Evolutionary conservation across 1,140 invertebrate species (phyloP).

Genomic region (Aplysia californica): DNA sequence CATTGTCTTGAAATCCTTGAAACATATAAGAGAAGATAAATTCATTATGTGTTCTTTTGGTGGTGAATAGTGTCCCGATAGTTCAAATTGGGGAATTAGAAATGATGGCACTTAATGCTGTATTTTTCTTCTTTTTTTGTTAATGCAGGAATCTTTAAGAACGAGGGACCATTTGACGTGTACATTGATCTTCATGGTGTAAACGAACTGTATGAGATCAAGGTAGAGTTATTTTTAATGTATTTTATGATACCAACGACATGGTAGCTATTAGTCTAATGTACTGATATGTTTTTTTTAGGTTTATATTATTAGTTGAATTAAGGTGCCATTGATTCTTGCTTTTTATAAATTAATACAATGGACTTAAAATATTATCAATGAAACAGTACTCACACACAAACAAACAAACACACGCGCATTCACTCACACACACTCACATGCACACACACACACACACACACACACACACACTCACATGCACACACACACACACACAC

Average conservation of each 20-base stretch:
- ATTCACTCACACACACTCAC: neutral
- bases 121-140: neutral
- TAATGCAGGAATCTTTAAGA: conserved; percentile 73
- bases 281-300: neutral
- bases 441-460: too few relatives aligned
- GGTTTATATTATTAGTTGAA: neutral
- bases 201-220: conserved; percentile 69
- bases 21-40: neutral
- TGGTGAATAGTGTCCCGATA: too few relatives aligned
- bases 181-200: conserved; percentile 81
- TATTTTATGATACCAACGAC: neutral
- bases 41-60: too few relatives aligned
- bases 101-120: neutral
- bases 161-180: conserved; percentile 69
- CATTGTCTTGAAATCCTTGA: neutral
- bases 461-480: too few relatives aligned
- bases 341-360: neutral
- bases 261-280: neutral
- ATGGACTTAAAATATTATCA: neutral
- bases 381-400: neutral
- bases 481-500: too few relatives aligned
- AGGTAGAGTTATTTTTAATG: conserved; percentile 29
- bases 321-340: neutral
- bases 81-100: neutral
- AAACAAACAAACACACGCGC: too few relatives aligned